Conservation (phyloP, 1,140 invertebrate species). For the Tetramorium alpestre region DNA sequence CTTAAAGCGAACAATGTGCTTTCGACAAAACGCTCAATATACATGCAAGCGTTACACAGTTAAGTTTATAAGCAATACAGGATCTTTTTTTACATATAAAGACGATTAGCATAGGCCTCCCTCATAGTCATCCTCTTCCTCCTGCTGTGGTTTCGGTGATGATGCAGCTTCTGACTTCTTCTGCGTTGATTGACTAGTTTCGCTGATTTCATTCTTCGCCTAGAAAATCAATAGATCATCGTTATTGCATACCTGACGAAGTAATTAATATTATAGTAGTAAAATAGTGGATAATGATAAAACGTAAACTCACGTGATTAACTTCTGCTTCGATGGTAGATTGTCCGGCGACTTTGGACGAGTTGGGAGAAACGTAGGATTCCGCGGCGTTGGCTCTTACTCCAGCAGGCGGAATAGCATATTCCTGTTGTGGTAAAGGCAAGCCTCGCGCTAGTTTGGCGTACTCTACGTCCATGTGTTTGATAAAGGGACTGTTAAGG, state of each 20-base stretch:
- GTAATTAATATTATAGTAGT: not conserved
- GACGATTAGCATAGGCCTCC: constrained; percentile 79
- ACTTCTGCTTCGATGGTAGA: constrained; percentile 83
- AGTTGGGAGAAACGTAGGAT: constrained; percentile 89
- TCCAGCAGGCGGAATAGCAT: constrained; percentile 87
- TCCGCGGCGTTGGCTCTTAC: constrained; percentile 90
- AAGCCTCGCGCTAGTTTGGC: constrained; percentile 92
- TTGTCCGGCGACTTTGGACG: constrained; percentile 80
- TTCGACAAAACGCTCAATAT: constrained; percentile 54
- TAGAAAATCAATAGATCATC: not conserved
- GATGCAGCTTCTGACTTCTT: constrained; percentile 22
- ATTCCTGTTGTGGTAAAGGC: constrained; percentile 88
- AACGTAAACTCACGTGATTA: constrained; percentile 75
- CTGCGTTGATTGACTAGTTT: not conserved
- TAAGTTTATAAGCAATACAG: constrained; percentile 32
- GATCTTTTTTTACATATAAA: constrained; percentile 46
- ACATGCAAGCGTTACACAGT: constrained; percentile 37
- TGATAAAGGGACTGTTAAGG: constrained; percentile 94
- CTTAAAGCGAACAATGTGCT: constrained; percentile 40
- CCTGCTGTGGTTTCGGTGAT: constrained; percentile 34
- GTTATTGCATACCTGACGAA: not conserved
- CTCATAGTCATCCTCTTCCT: constrained; percentile 79
- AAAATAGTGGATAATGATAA: constrained; percentile 9
- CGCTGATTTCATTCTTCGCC: not conserved
- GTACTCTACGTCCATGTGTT: constrained; percentile 98